phyloP scores from a whole-genome alignment of 2,113 vertebrate genomes.

The Heterochromis multidens region DNA sequence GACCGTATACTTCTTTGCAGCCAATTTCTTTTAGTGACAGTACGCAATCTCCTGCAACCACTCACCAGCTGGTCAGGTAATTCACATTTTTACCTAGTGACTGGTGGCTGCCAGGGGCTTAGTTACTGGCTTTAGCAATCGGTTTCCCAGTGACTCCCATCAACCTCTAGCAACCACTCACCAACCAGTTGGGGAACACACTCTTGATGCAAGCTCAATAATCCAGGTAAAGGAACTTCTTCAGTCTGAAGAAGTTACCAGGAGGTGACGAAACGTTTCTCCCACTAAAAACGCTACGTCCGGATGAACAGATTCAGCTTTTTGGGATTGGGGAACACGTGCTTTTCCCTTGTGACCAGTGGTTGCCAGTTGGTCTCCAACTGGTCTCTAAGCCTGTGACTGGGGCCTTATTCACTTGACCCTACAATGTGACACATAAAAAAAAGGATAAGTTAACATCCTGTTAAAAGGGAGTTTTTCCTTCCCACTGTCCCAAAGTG shows the following conservation, averaged over 20 bases:
- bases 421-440: too few relatives aligned
- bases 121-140: not conserved
- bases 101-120: not conserved
- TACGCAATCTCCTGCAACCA: not conserved
- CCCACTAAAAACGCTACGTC: too few relatives aligned
- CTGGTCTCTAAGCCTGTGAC: not conserved
- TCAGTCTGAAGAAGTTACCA: too few relatives aligned
- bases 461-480: too few relatives aligned
- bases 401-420: not conserved
- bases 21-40: not conserved
- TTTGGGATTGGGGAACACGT: too few relatives aligned
- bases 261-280: too few relatives aligned
- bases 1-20: not conserved
- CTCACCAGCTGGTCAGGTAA: not conserved
- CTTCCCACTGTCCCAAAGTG: too few relatives aligned
- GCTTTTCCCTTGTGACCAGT: not conserved
- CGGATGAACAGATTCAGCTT: too few relatives aligned
- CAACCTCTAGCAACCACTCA: not conserved
- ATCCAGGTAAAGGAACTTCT: too few relatives aligned
- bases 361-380: not conserved
- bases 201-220: too few relatives aligned
- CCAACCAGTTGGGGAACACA: not conserved
- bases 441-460: too few relatives aligned
- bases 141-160: not conserved
- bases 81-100: not conserved